Base-by-base conservation (phyloP, 2,113 vertebrate species). In the Haemorhous mexicanus region DNA sequence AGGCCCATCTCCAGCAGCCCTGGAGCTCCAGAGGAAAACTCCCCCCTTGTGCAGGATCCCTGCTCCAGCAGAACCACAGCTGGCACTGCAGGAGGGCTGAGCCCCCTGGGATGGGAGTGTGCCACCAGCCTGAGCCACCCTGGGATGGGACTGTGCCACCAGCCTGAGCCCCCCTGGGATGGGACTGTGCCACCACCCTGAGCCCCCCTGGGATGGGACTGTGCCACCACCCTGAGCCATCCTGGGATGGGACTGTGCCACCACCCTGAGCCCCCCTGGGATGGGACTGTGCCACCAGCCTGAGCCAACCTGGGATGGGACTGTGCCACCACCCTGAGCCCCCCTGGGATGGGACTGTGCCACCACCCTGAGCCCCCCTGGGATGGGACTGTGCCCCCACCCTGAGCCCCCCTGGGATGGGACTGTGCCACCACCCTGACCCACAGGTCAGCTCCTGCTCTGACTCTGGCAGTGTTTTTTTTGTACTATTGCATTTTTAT, bases 361-460 rank as follows among this genome's bases (percentile, higher is more conserved):
- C 56, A 11, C 9, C 56, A 16, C 56, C n/a, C 56, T 59, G 39
- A 35, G n/a, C n/a, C n/a, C n/a, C n/a, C 39, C 39, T 15, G 33
- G 33, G 6, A n/a, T n/a, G 55, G 56, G 14, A 4, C 56, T 59
- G 56, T 16, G 33, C 22, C 56, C 7, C 9, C 56, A 16, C 56
- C n/a, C 56, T 59, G 56, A 41, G 39, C 39, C 39, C 39, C 39
- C 39, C 41, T 16, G 33, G 33, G 6, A n/a, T n/a, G 55, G 56
- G 15, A 4, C 56, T 59, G 56, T 16, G 33, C 22, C 56, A 11
- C 9, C 56, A 16, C 56, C n/a, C 56, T 59, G 39, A 35, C n/a
- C n/a, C n/a, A n/a, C n/a, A n/a, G 10, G 15, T 0, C 14, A 10
- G 33, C 0, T 0, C 33, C 6, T 35, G 1, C 1, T 35, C n/a